Evolutionary conservation across 2,113 vertebrate species (phyloP).

Genomic region (Bambusicola thoracicus): DNA sequence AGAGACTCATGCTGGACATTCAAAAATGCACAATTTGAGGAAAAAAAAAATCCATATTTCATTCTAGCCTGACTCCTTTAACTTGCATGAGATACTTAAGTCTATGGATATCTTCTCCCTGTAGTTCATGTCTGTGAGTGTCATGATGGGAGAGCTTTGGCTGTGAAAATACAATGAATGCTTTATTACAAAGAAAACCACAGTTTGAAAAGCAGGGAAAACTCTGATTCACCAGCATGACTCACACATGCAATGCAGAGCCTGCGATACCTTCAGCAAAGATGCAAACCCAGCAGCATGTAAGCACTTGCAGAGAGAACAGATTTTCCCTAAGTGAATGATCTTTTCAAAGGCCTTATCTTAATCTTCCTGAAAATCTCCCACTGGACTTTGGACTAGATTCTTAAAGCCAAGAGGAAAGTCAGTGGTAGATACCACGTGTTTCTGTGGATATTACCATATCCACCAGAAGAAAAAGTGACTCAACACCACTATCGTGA

Average conservation of each 20-base stretch:
- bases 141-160: constrained; percentile 27
- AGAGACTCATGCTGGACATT: neutral
- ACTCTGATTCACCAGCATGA: constrained; percentile 78
- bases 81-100: neutral
- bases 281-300: constrained; percentile 59
- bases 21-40: neutral
- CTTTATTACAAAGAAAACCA: constrained; percentile 76
- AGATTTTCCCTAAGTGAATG: constrained; percentile 35
- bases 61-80: neutral
- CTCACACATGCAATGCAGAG: constrained; percentile 53
- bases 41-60: neutral
- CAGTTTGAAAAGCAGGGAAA: constrained; percentile 56
- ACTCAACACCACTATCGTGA: constrained; percentile 12
- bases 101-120: neutral
- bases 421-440: neutral
- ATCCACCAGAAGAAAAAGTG: neutral
- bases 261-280: constrained; percentile 46
- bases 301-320: constrained; percentile 55
- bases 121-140: neutral
- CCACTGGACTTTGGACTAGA: neutral
- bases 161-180: constrained; percentile 57
- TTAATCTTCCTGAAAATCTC: constrained; percentile 13
- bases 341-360: constrained; percentile 58
- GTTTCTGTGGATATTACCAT: neutral
- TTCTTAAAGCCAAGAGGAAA: neutral